Conservation (phyloP, 2,797 vertebrate genomes). For the Glossophaga mutica region DNA sequence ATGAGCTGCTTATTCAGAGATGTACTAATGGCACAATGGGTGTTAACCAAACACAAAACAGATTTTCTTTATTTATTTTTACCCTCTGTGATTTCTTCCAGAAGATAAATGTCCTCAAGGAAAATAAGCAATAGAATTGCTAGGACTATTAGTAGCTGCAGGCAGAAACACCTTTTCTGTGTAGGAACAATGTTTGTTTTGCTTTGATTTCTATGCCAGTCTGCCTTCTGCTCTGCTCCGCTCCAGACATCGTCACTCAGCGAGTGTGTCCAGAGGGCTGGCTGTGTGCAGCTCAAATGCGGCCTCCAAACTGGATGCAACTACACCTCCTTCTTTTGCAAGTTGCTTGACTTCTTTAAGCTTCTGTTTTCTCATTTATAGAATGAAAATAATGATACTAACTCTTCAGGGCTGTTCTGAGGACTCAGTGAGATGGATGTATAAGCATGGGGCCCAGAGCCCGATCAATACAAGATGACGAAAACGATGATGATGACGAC, state of each 20-base stretch:
- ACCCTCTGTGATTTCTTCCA: not conserved
- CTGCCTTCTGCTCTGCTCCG: not conserved
- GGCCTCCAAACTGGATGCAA: not conserved
- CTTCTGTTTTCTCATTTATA: not conserved
- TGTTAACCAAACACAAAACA: slow-evolving; percentile 17
- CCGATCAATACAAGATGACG: not conserved
- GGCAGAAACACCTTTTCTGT: slow-evolving; percentile 7
- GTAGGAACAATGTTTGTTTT: not conserved
- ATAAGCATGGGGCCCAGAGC: not conserved
- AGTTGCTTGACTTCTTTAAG: not conserved
- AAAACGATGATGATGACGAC: not conserved
- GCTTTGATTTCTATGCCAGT: not conserved
- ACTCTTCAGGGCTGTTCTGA: not conserved
- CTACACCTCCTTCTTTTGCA: not conserved
- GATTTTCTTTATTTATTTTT: not conserved
- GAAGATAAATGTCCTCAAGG: not conserved
- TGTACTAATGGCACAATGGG: not conserved
- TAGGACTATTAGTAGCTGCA: not conserved
- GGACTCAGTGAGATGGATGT: not conserved
- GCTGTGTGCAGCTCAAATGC: no score
- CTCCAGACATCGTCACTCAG: not conserved
- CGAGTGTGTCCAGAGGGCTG: not conserved
- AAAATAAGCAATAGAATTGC: slow-evolving; percentile 22
- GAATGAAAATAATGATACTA: not conserved
- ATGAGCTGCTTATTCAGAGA: not conserved